These are phyloP conservation scores for Luffia ferchaultella DNA, from an alignment of 2,888 invertebrate genomes.

Conservation along the genomic window DNA sequence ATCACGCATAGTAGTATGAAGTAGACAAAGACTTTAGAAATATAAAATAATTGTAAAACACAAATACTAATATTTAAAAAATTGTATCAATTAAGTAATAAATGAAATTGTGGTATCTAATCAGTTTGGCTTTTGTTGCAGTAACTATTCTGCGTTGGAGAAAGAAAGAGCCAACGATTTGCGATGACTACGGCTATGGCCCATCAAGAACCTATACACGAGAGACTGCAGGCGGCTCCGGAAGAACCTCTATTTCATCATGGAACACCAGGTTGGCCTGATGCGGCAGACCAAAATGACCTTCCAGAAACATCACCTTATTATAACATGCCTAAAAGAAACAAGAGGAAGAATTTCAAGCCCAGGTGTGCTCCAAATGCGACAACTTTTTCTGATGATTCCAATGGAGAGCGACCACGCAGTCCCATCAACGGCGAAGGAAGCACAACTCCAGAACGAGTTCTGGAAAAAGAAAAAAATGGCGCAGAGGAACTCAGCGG, in stretches of 20 bases:
- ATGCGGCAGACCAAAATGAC: conserved; percentile 37
- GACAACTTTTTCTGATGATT: conserved; percentile 55
- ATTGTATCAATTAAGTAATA: too few relatives aligned
- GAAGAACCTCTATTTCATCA: conserved; percentile 56
- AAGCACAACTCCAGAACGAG: conserved; percentile 39
- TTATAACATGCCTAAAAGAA: conserved; percentile 69
- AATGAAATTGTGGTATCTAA: too few relatives aligned
- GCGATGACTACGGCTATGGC: conserved; percentile 68
- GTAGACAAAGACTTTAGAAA: too few relatives aligned
- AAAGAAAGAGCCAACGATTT: conserved; percentile 40
- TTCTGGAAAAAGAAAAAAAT: conserved; percentile 29
- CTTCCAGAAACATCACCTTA: conserved; percentile 51
- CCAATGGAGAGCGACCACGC: conserved; percentile 38
- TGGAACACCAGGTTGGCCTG: conserved; percentile 62
- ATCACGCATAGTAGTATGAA: too few relatives aligned
- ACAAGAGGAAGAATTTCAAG: conserved; percentile 81
- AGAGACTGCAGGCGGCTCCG: conserved; percentile 52
- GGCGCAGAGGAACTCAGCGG: conserved; percentile 11
- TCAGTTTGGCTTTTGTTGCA: background rate
- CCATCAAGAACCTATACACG: conserved; percentile 62
- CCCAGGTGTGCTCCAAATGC: conserved; percentile 75
- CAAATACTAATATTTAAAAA: too few relatives aligned
- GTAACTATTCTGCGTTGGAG: background rate
- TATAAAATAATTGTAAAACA: too few relatives aligned
- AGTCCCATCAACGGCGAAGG: conserved; percentile 50